Conservation (phyloP, 2,113 vertebrate species). For the Silurus asotus region DNA sequence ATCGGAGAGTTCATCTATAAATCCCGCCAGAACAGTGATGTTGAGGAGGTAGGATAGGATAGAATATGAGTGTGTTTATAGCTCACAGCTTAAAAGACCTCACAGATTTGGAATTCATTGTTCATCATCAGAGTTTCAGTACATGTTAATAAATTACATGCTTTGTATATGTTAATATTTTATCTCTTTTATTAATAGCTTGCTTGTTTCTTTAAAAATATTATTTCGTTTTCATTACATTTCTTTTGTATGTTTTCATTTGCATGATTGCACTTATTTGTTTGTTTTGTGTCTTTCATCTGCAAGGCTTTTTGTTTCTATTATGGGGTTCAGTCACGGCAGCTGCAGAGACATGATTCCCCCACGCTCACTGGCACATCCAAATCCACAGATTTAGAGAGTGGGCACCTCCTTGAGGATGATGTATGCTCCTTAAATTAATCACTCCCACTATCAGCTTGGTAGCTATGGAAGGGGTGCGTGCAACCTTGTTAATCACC, state of each 20-base stretch:
- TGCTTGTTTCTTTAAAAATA: not conserved
- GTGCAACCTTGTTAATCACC: slow-evolving; percentile 34
- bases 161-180: not conserved
- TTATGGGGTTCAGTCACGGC: slow-evolving; percentile 84
- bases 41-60: slow-evolving; percentile 81
- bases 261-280: slow-evolving; percentile 52
- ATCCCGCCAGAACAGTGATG: slow-evolving; percentile 87
- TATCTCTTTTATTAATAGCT: not conserved
- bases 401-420: slow-evolving; percentile 88
- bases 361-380: slow-evolving; percentile 88
- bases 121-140: slow-evolving; percentile 4
- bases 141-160: not conserved
- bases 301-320: slow-evolving; percentile 96
- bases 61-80: not conserved
- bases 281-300: slow-evolving; percentile 64
- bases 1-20: slow-evolving; percentile 97
- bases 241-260: not conserved
- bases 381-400: slow-evolving; percentile 91
- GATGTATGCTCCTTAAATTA: slow-evolving; percentile 71
- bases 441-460: slow-evolving; percentile 68
- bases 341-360: slow-evolving; percentile 82
- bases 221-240: not conserved
- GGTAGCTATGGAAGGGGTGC: slow-evolving; percentile 71
- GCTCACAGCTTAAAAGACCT: not conserved
- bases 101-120: not conserved